A percentile compares a stretch with the other conserved stretches of the same genome.
Conservation (phyloP, 2,888 invertebrate species). For the Caenorhabditis sulstoni region DNA sequence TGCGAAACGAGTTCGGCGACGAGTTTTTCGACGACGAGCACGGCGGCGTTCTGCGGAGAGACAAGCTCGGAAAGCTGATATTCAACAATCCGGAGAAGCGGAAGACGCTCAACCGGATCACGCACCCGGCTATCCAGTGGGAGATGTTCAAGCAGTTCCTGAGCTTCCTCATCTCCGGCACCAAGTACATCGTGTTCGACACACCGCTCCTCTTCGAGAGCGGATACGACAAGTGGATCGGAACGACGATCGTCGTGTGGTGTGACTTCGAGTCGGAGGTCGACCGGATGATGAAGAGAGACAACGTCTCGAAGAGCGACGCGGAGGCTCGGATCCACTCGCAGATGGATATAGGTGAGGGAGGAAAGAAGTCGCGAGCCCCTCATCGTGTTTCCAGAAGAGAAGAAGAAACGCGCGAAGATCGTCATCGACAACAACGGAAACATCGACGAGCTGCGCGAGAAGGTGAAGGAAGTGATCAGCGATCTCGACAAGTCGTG, state of each 20-base stretch:
- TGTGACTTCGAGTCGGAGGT: constrained; percentile 76
- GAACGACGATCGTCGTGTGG: constrained; percentile 74
- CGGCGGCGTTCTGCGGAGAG: constrained; percentile 71
- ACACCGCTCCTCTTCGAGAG: constrained; percentile 77
- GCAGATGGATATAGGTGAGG: constrained; percentile 72
- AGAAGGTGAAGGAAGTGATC: constrained; percentile 58
- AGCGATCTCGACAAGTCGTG: constrained; percentile 49
- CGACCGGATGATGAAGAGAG: constrained; percentile 71
- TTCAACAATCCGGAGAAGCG: constrained; percentile 75
- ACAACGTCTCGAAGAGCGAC: constrained; percentile 67
- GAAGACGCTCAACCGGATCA: constrained; percentile 73
- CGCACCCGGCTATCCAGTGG: constrained; percentile 74
- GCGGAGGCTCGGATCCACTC: constrained; percentile 71
- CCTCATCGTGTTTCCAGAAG: constrained; percentile 34
- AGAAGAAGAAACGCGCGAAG: constrained; percentile 68
- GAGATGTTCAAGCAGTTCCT: constrained; percentile 72
- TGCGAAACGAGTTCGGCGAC: constrained; percentile 74
- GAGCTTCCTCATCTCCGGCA: constrained; percentile 64
- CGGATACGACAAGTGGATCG: constrained; percentile 71
- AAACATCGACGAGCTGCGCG: constrained; percentile 63
- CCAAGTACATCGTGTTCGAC: constrained; percentile 73
- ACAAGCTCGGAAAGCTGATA: constrained; percentile 73
- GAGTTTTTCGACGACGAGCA: constrained; percentile 77
- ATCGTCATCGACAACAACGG: constrained; percentile 77
- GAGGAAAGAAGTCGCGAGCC: not conserved